Base-by-base conservation (phyloP, 2,888 invertebrate species). In the Yponomeuta cagnagella region DNA sequence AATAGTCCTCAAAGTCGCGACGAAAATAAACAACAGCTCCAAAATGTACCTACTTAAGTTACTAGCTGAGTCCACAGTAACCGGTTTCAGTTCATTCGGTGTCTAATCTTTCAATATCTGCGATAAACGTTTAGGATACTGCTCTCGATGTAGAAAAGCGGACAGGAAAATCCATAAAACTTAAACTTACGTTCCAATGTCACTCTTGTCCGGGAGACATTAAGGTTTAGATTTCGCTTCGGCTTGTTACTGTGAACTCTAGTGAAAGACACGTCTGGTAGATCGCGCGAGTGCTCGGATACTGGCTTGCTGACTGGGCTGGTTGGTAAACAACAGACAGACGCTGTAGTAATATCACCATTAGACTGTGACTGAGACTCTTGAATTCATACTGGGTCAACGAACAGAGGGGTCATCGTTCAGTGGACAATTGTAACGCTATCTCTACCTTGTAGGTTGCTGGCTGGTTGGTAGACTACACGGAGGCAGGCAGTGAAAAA, bases 221-320 rank as follows among this genome's bases (percentile, higher is more conserved):
- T 58, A 58, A 12, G 52, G 52, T 3, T 15, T 58, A 58, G 52
- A 58, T 58, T 58, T 15, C 52, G 5, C 12, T 1, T 58, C 15
- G 15, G 15, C 52, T 58, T 3, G 52, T 58, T 12, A 58, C 52
- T 58, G 52, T 58, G 15, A 58, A 15, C 15, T 15, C 15, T 3
- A 15, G 52, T 15, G 5, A 58, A 58, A 58, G 12, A 15, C 48
- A 69, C 69, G 31, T 52, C 23, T 48, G 48, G 4, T 48, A 31
- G 30, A 33, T 10, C 30, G 31, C 31, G 33, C 65, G 31, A 30
- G 33, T 30, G 65, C 65, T 65, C 31, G 65, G 65, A 31, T 12
- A 65, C 65, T 65, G 65, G n/a, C 67, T 66, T 33, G 30, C 65
- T 65, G 67, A 12, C 67, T 67, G 37, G 43, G 31, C 67, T 67